These are phyloP conservation scores for Marcusenius ussheri DNA, from an alignment of 2,113 vertebrate species.

Conservation along the genomic window DNA sequence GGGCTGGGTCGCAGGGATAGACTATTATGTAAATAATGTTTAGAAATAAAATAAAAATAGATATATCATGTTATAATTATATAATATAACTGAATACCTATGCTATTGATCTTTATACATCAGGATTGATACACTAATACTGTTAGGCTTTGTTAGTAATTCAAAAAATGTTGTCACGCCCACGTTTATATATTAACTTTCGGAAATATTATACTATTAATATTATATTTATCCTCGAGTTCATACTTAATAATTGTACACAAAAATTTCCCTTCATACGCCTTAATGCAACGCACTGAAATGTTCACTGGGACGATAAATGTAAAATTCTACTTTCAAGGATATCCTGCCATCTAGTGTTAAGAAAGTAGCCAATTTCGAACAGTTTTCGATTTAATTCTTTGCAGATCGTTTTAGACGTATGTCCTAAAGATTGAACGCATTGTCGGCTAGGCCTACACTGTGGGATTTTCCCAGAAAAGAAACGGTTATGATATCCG, in stretches of 20 bases:
- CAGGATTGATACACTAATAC: not conserved
- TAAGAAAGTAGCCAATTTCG: not conserved
- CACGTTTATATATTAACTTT: not conserved
- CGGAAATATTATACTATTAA: not conserved
- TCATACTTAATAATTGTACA: not conserved
- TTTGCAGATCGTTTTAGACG: not conserved
- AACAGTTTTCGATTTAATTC: not conserved
- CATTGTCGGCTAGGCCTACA: not conserved
- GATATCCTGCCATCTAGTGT: slow-evolving; percentile 22
- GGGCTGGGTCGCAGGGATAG: not conserved
- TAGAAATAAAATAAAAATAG: not conserved
- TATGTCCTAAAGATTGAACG: not conserved
- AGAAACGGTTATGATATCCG: not conserved
- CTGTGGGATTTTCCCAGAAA: not conserved
- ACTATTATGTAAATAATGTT: not conserved
- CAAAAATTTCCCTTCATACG: not conserved
- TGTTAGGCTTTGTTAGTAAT: not conserved
- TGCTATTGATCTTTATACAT: not conserved
- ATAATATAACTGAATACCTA: not conserved
- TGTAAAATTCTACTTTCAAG: not conserved
- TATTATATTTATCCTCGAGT: not conserved
- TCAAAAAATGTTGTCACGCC: not conserved
- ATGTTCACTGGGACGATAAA: not conserved
- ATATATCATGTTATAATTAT: not conserved
- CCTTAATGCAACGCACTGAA: not conserved